Percentiles rank a stretch among this genome's conserved stretches.
Conservation (phyloP, 2,797 vertebrate species). For the Thamnophis elegans region DNA sequence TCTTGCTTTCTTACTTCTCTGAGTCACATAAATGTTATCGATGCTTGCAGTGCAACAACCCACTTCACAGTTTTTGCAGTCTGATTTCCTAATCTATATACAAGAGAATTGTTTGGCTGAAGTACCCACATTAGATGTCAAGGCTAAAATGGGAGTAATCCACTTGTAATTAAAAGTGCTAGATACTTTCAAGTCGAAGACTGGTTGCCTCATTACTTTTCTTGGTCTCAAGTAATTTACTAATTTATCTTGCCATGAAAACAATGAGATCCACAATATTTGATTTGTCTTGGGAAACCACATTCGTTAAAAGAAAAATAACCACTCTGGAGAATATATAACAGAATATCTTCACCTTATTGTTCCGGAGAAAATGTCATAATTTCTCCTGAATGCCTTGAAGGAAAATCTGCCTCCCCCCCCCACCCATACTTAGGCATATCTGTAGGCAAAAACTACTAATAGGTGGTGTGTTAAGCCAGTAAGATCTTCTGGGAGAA, state of each 20-base stretch:
- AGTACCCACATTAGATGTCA: constrained; percentile 19
- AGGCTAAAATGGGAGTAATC: constrained; percentile 50
- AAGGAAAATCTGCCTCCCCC: background rate
- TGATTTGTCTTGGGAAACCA: constrained; percentile 27
- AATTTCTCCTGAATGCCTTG: background rate
- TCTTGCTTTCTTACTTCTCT: background rate
- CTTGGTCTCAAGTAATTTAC: constrained; percentile 49
- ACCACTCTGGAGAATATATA: background rate
- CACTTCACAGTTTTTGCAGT: background rate
- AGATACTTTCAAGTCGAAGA: constrained; percentile 50
- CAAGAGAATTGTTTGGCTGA: background rate
- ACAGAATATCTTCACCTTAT: rapidly evolving
- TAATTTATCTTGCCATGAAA: constrained; percentile 58
- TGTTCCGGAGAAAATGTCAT: rapidly evolving
- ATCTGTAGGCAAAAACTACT: background rate
- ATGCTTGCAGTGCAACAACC: background rate
- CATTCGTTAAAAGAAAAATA: constrained; percentile 41
- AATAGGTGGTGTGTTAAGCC: background rate
- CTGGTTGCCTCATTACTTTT: constrained; percentile 61
- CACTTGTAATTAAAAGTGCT: constrained; percentile 62
- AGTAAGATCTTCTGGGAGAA: background rate
- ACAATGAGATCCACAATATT: constrained; percentile 42
- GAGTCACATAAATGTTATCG: background rate
- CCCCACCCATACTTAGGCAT: rapidly evolving
- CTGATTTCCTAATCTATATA: background rate